Evolutionary conservation across 2,113 vertebrate species (phyloP), one percentile per base, ranked within the genome.

Genomic region (Cynoglossus semilaevis): DNA sequence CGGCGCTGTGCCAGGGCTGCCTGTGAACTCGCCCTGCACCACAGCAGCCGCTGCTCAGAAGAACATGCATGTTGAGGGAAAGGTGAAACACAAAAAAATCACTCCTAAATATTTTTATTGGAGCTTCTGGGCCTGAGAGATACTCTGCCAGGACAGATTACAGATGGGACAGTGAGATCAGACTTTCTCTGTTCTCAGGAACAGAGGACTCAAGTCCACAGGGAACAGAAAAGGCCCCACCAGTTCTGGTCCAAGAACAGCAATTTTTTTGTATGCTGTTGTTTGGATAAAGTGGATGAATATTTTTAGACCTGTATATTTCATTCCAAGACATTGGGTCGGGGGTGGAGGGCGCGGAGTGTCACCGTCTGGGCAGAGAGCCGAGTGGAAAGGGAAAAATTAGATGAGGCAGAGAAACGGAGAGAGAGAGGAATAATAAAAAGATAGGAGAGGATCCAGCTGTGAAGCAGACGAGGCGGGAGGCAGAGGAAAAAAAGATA

Each of bases 241-340:
- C 65, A 64, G 70, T 77, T 48, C 58, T 62, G 69, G 74, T 83
- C 82, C 85, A 86, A 85, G 83, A 88, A 87, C 80, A 82, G 83
- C 77, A 79, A 54, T 77, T 84, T 80, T 6, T 74, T 58, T 75
- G 80, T 80, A 71, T 67, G 54, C 62, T 74, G 75, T 64, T 80
- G 81, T 88, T 83, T 83, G 88, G 84, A 89, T 81, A 74, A 83
- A 86, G 85, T 77, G 57, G 72, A 84, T 70, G 80, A 76, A 73
- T 91, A 90, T 92, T 91, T 92, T 91, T 90, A 90, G 90, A 85
- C 79, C 71, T 60, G 74, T 74, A 88, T 87, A 82, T 76, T 89
- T 90, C 76, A 83, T 70, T 83, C 67, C 35, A 80, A 87, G 82
- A 87, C 69, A 68, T 61, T 70, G 38, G 54, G 43, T 62, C 48